A percentile compares a stretch with the other conserved stretches of the same genome.
These are phyloP conservation scores for Trematocara zebra DNA, from an alignment of 2,113 vertebrate species.

Conservation along the genomic window DNA sequence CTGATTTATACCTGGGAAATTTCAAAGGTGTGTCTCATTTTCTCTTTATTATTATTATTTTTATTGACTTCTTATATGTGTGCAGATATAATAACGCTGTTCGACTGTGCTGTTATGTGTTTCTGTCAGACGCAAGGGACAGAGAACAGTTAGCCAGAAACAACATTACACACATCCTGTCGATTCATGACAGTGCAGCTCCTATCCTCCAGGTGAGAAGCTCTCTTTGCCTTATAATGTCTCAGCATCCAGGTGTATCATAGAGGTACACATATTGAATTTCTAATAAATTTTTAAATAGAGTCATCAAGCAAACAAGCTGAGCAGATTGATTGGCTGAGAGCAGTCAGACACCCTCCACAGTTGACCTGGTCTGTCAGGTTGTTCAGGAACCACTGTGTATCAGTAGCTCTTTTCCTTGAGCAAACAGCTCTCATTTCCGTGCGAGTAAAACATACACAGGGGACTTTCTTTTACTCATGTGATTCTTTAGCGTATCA, in stretches of 20 bases:
- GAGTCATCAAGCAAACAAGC: not conserved
- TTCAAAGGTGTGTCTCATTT: constrained; percentile 82
- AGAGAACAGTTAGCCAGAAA: constrained; percentile 84
- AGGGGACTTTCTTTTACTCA: not conserved
- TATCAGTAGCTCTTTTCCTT: not conserved
- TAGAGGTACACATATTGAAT: not conserved
- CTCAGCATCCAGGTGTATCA: not conserved
- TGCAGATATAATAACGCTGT: not conserved
- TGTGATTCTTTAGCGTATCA: not conserved
- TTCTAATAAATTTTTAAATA: not conserved
- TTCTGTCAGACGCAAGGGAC: constrained; percentile 82
- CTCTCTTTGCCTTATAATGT: not conserved
- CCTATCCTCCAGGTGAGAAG: constrained; percentile 86
- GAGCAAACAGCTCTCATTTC: not conserved
- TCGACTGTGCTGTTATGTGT: not conserved
- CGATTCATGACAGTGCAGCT: constrained; percentile 86
- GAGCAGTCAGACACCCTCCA: not conserved
- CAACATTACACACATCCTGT: constrained; percentile 91
- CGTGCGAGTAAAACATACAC: not conserved
- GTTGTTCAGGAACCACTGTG: constrained; percentile 22
- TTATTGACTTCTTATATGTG: not conserved
- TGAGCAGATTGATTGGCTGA: not conserved
- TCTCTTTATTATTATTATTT: not conserved
- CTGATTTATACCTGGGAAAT: constrained; percentile 91
- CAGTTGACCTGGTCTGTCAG: constrained; percentile 35